Conservation (phyloP, 2,113 vertebrate species). For the Peromyscus polionotus region DNA sequence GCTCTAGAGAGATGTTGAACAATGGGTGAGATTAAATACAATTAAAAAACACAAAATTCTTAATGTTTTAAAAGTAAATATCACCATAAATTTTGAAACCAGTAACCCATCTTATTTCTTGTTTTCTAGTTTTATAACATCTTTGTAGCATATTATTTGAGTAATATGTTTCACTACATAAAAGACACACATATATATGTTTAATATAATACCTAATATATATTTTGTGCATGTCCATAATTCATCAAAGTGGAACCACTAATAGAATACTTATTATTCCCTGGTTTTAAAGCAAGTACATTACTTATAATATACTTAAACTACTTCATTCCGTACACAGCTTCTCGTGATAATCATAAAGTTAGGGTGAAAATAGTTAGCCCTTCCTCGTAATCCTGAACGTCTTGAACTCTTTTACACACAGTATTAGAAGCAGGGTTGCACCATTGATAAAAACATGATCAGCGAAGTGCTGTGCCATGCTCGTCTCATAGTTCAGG, state of each 20-base stretch:
- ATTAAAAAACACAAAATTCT: constrained; percentile 66
- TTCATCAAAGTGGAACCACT: not conserved
- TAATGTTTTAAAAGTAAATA: constrained; percentile 35
- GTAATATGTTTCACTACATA: not conserved
- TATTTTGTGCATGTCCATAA: not conserved
- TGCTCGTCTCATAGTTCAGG: not conserved
- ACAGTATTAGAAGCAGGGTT: not conserved
- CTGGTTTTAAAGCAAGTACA: constrained; percentile 51
- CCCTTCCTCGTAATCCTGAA: not conserved
- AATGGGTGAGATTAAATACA: constrained; percentile 65
- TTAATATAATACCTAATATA: not conserved
- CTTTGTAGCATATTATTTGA: not conserved
- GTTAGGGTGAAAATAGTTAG: not conserved
- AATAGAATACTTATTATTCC: not conserved
- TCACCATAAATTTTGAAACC: not conserved
- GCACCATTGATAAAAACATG: not conserved
- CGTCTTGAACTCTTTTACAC: not conserved
- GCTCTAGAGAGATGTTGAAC: constrained; percentile 51
- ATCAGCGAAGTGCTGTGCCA: not conserved
- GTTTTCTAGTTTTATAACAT: not conserved
- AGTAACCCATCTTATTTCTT: not conserved
- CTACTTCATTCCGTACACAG: not conserved
- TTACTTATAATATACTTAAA: not conserved
- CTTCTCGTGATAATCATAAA: constrained; percentile 5
- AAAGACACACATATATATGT: not conserved